phyloP scores from a whole-genome alignment of 2,888 invertebrate species.

The Lottia gigantea region DNA sequence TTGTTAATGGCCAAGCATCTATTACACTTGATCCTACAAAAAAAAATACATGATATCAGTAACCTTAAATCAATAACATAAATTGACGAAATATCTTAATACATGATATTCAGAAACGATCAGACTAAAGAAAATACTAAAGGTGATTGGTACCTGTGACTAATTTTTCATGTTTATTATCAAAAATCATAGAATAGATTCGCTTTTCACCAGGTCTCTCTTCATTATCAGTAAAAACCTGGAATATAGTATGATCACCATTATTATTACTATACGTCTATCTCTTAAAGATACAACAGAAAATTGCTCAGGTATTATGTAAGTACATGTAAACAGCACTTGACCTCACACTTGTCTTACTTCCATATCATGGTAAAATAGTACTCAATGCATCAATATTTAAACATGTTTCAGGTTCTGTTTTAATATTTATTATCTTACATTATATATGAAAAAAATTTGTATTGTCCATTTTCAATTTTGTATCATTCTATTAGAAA shows the following conservation, averaged over 20 bases:
- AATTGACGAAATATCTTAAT: not conserved
- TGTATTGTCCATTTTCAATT: no score
- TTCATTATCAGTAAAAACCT: constrained; percentile 67
- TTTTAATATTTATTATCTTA: no score
- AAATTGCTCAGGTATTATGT: no score
- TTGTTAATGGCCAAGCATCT: constrained; percentile 65
- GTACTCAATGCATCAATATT: no score
- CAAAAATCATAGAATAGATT: constrained; percentile 64
- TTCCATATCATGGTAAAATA: no score
- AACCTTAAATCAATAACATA: not conserved
- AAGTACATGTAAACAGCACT: not conserved
- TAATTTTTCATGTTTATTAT: constrained; percentile 62
- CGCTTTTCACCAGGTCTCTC: constrained; percentile 65
- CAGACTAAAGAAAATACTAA: not conserved
- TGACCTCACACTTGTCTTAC: no score
- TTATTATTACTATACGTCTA: constrained; percentile 7
- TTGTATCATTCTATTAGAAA: no score
- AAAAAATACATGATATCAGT: not conserved
- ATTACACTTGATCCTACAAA: constrained; percentile 63
- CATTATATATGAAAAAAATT: no score
- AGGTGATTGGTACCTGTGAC: constrained; percentile 52
- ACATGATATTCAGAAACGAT: not conserved
- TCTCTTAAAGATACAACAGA: not conserved
- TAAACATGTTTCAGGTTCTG: no score
- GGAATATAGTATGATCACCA: constrained; percentile 12